Percentiles rank a stretch among this genome's conserved stretches.
phyloP scores from a whole-genome alignment of 2,888 invertebrate genomes.

The Trachelus tabidus region DNA sequence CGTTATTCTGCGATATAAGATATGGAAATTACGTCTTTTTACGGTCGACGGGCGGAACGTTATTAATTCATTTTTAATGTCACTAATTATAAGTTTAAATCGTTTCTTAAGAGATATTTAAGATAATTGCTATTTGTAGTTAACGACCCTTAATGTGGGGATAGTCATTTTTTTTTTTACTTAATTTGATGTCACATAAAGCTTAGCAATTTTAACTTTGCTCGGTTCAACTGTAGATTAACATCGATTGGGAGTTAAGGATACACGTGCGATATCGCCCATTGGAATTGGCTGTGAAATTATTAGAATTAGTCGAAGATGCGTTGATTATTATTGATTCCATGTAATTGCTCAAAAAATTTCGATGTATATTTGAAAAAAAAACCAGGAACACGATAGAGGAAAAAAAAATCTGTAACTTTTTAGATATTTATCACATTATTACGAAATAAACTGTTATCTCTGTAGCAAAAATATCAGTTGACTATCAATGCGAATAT shows the following conservation, averaged over 20 bases:
- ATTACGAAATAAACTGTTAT: constrained; percentile 54
- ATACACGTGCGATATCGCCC: background rate
- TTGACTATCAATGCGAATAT: background rate
- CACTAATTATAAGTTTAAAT: background rate
- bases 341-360: constrained; percentile 37
- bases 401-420: constrained; percentile 45
- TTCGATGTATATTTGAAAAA: constrained; percentile 41
- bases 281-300: background rate
- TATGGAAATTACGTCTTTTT: background rate
- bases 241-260: background rate
- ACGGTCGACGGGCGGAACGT: background rate
- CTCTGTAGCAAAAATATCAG: constrained; percentile 16
- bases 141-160: background rate
- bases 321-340: background rate
- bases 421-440: constrained; percentile 53
- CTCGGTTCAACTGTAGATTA: background rate
- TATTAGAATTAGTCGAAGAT: background rate
- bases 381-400: constrained; percentile 19
- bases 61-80: background rate
- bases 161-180: background rate
- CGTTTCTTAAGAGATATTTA: background rate
- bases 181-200: background rate
- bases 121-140: background rate
- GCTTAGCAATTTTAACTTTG: background rate
- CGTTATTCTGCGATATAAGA: background rate